These are phyloP conservation scores for Trogon surrucura DNA, from an alignment of 2,113 vertebrate species.

Conservation along the genomic window DNA sequence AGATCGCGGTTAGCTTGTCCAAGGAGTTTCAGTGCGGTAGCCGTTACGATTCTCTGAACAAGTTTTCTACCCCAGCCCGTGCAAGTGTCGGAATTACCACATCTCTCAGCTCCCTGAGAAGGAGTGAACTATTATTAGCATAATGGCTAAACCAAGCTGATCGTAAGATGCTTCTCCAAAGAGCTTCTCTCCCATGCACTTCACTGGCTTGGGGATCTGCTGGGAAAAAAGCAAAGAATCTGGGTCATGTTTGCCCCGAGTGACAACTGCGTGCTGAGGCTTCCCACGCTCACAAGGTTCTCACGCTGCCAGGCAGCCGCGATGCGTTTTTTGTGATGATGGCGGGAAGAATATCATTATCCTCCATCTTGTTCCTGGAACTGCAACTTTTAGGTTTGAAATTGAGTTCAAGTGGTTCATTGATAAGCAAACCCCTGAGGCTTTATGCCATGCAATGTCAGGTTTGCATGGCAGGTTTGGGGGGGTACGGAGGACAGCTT, in stretches of 20 bases:
- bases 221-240: too few relatives aligned
- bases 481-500: too few relatives aligned
- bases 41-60: accelerated
- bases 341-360: background rate
- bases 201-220: too few relatives aligned
- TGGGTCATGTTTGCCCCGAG: background rate
- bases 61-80: accelerated
- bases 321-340: background rate
- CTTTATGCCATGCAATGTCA: accelerated
- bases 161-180: background rate
- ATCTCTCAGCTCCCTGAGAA: background rate
- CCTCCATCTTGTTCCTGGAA: background rate
- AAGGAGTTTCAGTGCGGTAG: background rate
- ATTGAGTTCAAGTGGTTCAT: background rate
- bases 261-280: background rate
- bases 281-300: accelerated
- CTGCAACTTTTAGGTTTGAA: background rate
- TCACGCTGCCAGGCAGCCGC: background rate
- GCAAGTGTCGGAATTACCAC: too few relatives aligned
- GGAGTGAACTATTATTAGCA: background rate
- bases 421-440: background rate
- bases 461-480: background rate
- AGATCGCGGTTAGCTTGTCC: accelerated
- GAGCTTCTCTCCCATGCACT: accelerated
- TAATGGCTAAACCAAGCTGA: background rate